These are phyloP conservation scores for Pycnonotus jocosus DNA, from an alignment of 2,113 vertebrate genomes.

Conservation along the genomic window DNA sequence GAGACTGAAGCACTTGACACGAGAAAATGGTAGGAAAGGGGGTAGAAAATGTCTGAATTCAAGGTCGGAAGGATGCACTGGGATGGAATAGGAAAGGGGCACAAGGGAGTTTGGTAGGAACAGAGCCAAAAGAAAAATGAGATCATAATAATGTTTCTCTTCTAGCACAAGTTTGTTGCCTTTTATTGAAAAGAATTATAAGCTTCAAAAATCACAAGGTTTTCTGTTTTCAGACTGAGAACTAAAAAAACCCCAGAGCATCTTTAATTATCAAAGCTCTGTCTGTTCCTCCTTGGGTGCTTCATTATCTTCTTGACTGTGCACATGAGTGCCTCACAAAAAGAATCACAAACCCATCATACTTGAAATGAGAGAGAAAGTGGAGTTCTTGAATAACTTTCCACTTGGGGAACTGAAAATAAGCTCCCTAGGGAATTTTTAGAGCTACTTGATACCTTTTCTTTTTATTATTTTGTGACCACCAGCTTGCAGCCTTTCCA, in stretches of 20 bases:
- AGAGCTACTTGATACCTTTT: not conserved
- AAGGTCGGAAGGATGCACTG: not conserved
- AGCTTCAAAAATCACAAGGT: not conserved
- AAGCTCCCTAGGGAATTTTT: not conserved
- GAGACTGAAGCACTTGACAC: not conserved
- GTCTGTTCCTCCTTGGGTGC: fast-evolving
- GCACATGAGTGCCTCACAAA: not conserved
- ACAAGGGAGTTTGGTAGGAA: not conserved
- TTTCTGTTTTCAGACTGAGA: not conserved
- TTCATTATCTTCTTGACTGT: not conserved
- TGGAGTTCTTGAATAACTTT: not conserved
- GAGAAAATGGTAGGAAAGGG: not conserved
- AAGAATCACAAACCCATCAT: not conserved
- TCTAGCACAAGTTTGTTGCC: not conserved
- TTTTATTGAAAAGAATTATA: not conserved
- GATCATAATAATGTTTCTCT: not conserved
- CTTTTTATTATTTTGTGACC: not conserved
- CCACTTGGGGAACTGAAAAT: not conserved
- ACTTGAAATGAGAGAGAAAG: not conserved
- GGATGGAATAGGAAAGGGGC: not conserved
- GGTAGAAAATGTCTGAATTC: not conserved
- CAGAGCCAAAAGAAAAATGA: not conserved
- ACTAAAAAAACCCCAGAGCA: not conserved
- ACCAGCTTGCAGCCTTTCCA: not conserved
- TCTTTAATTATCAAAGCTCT: not conserved